Evolutionary conservation across 1,140 invertebrate species (phyloP).

Genomic region (Linepithema humile): DNA sequence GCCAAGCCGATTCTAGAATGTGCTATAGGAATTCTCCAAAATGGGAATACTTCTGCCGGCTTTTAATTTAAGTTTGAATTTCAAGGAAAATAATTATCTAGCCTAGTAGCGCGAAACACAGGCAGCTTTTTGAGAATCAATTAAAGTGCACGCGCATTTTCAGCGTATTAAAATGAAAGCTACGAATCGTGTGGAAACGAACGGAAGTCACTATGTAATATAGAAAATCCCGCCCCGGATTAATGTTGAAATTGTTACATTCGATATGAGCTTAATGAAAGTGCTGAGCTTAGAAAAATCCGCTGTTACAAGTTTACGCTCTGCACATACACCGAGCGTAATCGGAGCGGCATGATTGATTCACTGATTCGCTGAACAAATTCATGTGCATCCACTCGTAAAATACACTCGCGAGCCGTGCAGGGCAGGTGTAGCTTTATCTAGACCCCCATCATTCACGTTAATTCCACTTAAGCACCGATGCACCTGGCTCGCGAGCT

Average conservation of each 20-base stretch:
- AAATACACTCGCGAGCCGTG: conserved; percentile 37
- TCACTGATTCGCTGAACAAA: conserved; percentile 43
- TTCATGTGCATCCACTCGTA: conserved; percentile 43
- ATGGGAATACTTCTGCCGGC: conserved; percentile 48
- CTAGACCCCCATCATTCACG: conserved; percentile 54
- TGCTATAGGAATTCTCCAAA: conserved; percentile 16
- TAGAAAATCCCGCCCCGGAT: neutral
- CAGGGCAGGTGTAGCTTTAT: conserved; percentile 41
- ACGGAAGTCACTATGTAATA: neutral
- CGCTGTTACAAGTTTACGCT: conserved; percentile 27
- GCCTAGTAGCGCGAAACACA: conserved; percentile 1
- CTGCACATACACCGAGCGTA: conserved; percentile 9
- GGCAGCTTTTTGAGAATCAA: neutral
- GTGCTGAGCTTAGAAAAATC: conserved; percentile 5
- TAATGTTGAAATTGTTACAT: neutral
- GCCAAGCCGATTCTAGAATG: conserved; percentile 43
- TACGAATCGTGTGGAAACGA: neutral
- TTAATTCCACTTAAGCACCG: conserved; percentile 58
- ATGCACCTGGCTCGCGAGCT: conserved; percentile 55
- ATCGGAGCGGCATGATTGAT: conserved; percentile 51
- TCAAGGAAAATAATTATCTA: conserved; percentile 52
- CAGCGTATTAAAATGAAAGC: neutral
- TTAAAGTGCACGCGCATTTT: neutral
- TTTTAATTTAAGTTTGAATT: conserved; percentile 54
- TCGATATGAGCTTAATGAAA: neutral